A percentile compares a stretch with the other conserved stretches of the same genome.
Evolutionary conservation across 2,888 invertebrate genomes (phyloP).

Genomic region (Lepidocyrtoides sp.): DNA sequence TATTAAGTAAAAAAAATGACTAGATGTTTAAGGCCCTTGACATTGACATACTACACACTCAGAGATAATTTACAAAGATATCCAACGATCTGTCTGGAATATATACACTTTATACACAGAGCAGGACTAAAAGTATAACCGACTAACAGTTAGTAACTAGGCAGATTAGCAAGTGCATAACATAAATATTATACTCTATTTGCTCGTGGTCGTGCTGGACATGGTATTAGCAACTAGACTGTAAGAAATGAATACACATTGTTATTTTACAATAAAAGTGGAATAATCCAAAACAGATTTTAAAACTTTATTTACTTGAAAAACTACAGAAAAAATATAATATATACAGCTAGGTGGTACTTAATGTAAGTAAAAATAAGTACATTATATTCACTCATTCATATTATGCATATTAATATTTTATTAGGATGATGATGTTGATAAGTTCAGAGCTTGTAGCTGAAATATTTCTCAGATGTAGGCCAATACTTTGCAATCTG

Average conservation of each 20-base stretch:
- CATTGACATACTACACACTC: not conserved
- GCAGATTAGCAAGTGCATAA: too few relatives aligned
- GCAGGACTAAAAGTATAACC: not conserved
- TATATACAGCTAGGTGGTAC: too few relatives aligned
- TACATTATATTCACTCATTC: too few relatives aligned
- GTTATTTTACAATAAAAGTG: slow-evolving; percentile 19
- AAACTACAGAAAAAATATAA: not conserved
- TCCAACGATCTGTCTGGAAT: not conserved
- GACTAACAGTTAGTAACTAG: not conserved
- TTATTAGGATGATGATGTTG: not conserved
- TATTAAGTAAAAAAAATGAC: not conserved
- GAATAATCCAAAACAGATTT: not conserved
- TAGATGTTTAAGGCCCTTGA: not conserved
- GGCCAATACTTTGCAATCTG: too few relatives aligned
- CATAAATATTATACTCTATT: slow-evolving; percentile 13
- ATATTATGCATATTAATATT: too few relatives aligned
- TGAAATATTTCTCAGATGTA: not conserved
- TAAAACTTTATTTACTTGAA: not conserved
- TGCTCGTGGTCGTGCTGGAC: slow-evolving; percentile 79
- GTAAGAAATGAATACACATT: not conserved
- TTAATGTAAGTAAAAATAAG: too few relatives aligned
- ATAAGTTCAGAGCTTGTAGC: slow-evolving; percentile 41
- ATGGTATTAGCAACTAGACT: slow-evolving; percentile 75
- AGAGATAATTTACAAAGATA: not conserved
- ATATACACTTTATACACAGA: not conserved